These are phyloP conservation scores for Himalopsyche anomala DNA, from an alignment of 2,888 invertebrate species.

Conservation along the genomic window DNA sequence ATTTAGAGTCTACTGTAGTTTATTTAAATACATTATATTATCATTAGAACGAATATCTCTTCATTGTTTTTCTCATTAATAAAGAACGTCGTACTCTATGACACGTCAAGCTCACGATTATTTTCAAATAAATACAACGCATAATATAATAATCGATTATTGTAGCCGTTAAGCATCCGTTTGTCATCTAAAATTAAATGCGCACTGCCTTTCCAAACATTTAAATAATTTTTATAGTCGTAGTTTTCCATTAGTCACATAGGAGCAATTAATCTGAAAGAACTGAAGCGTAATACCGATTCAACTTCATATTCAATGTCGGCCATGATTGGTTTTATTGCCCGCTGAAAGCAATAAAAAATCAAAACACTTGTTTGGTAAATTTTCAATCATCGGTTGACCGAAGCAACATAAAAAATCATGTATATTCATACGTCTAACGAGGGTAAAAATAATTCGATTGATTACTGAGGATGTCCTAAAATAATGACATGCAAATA, in stretches of 20 bases:
- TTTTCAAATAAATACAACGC: not conserved
- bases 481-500: slow-evolving; percentile 6
- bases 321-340: slow-evolving; percentile 29
- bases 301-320: not conserved
- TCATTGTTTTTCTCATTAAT: too few species aligned
- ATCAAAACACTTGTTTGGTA: slow-evolving; percentile 15
- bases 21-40: too few species aligned
- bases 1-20: too few species aligned
- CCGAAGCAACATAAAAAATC: not conserved
- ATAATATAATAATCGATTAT: not conserved
- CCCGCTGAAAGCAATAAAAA: slow-evolving; percentile 18
- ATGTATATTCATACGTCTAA: not conserved
- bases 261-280: slow-evolving; percentile 8
- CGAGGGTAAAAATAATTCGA: not conserved
- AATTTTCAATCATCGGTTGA: not conserved
- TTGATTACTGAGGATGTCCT: not conserved
- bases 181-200: not conserved
- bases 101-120: not conserved
- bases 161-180: not conserved
- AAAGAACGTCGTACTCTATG: not conserved
- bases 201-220: not conserved
- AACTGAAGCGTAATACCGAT: not conserved
- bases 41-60: too few species aligned
- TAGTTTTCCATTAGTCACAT: not conserved
- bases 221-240: not conserved